Conservation (phyloP, 2,113 vertebrate species). For the Cepphus grylle region DNA sequence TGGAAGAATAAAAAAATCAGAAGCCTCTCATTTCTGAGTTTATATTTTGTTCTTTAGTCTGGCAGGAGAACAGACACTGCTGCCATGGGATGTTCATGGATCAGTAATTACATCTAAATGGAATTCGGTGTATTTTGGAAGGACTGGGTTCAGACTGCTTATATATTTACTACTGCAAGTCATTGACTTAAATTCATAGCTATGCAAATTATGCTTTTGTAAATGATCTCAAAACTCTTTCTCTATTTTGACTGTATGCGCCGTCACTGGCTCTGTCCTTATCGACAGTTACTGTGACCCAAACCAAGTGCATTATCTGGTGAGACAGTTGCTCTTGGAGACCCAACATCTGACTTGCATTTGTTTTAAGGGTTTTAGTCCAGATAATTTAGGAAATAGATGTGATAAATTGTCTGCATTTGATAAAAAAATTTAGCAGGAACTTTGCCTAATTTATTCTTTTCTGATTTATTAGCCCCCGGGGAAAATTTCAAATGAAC, state of each 20-base stretch:
- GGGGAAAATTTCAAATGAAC: background rate
- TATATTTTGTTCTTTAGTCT: background rate
- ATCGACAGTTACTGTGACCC: background rate
- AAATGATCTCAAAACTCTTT: background rate
- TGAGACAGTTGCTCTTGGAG: background rate
- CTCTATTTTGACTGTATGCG: background rate
- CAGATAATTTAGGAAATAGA: background rate
- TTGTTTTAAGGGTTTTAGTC: background rate
- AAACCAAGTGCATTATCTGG: background rate
- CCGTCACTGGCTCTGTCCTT: background rate
- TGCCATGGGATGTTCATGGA: background rate
- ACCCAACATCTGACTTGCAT: background rate
- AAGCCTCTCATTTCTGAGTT: background rate
- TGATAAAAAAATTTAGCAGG: background rate
- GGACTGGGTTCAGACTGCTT: background rate
- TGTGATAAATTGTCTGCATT: background rate
- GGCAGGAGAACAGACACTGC: background rate
- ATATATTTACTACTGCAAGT: background rate
- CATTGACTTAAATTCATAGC: background rate
- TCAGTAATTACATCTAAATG: background rate
- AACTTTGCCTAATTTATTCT: background rate
- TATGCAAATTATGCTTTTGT: background rate
- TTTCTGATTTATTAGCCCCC: background rate
- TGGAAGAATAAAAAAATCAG: background rate
- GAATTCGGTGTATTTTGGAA: background rate